Base-by-base conservation (phyloP, 2,113 vertebrate species). In the Lontra canadensis region DNA sequence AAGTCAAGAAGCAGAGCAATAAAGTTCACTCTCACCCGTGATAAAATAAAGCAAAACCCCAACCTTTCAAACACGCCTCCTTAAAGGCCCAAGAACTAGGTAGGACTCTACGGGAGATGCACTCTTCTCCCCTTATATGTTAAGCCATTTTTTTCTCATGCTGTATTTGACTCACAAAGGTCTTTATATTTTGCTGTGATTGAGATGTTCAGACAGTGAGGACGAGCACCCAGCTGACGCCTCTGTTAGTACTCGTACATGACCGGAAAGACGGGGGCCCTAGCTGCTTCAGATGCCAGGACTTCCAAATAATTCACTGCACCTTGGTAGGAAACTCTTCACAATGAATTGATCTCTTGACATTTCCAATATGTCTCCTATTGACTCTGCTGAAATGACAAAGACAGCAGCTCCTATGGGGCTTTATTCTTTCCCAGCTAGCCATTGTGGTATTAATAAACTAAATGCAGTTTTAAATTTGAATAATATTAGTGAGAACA, bases 371-470 rank as follows among this genome's bases (percentile, higher is more conserved):
- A 85, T 59, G 59, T 81, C 65, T 91, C 31, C 39, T 26, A 26
- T 29, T 67, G 34, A 83, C 14, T 55, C 4, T 31, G 36, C 36
- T 94, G 39, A 63, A 93, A 94, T 74, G 23, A 71, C 2, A 83
- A 55, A 79, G 31, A 83, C 9, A 47, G 34, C 7, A 85, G 36
- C 0, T 83, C 90, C 90, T n/a, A 88, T 10, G 10, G 15, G n/a
- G 42, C 86, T 81, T 82, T 81, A n/a, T 86, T 88, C 21, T 89
- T 97, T 79, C 49, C 61, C 13, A 87, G 89, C n/a, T 88, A 93
- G 84, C 90, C 4, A 93, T 57, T 79, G 91, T 87, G 13, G 6
- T 90, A 81, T 88, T 26, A 36, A 52, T 93, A 92, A 96, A 65
- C 3, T 44, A 52, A 93, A 80, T 34, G 69, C 1, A 81, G 39